These are phyloP conservation scores for Orussus abietinus DNA, from an alignment of 1,140 invertebrate genomes.

Conservation along the genomic window DNA sequence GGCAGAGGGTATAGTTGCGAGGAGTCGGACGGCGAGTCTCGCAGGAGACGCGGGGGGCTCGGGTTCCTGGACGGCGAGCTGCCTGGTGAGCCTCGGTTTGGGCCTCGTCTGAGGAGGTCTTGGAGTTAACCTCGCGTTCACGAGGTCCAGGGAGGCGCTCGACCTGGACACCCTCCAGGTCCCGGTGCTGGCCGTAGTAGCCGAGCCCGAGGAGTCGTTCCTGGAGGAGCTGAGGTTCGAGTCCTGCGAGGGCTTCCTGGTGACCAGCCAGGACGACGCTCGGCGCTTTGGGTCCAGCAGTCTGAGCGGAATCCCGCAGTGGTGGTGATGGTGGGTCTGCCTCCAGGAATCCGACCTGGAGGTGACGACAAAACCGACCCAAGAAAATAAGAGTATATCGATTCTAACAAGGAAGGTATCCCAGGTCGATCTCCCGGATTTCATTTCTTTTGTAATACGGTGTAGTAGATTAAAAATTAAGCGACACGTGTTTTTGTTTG, in stretches of 20 bases:
- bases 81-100: slow-evolving; percentile 70
- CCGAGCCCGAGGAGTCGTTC: slow-evolving; percentile 84
- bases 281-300: slow-evolving; percentile 71
- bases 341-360: slow-evolving; percentile 85
- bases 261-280: slow-evolving; percentile 81
- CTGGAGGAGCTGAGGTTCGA: slow-evolving; percentile 82
- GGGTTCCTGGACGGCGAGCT: slow-evolving; percentile 67
- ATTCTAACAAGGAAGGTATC: too few relatives aligned
- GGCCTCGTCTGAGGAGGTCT: slow-evolving; percentile 40
- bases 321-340: slow-evolving; percentile 68
- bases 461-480: too few relatives aligned
- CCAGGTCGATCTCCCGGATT: too few relatives aligned
- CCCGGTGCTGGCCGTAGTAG: slow-evolving; percentile 78
- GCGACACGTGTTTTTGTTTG: too few relatives aligned
- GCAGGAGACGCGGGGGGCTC: slow-evolving; percentile 65
- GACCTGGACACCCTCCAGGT: slow-evolving; percentile 80
- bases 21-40: slow-evolving; percentile 62
- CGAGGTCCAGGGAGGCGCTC: slow-evolving; percentile 58
- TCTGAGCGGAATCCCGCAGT: slow-evolving; percentile 70
- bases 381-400: too few relatives aligned
- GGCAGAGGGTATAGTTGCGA: slow-evolving; percentile 78
- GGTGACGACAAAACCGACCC: too few relatives aligned
- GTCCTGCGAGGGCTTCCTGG: slow-evolving; percentile 84
- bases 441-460: too few relatives aligned
- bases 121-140: slow-evolving; percentile 31